Evolutionary conservation across 2,113 vertebrate genomes (phyloP).

Genomic region (Rhagologus leucostigma): DNA sequence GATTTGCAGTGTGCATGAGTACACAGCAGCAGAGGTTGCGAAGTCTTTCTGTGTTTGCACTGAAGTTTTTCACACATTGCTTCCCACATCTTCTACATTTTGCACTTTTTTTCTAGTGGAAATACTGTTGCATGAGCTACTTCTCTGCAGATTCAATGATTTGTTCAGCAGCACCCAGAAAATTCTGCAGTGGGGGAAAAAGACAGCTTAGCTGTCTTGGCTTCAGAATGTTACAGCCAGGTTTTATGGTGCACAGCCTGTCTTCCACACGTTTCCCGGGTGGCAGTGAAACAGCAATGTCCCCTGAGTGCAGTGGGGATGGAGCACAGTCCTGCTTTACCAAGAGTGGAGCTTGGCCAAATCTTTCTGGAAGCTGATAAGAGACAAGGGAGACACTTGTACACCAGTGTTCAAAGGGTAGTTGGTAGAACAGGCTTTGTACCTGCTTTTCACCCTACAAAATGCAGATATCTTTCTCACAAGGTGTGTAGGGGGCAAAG

Average conservation of each 20-base stretch:
- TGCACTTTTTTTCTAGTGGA: background rate
- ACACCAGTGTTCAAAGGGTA: background rate
- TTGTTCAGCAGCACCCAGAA: background rate
- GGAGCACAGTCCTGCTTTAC: background rate
- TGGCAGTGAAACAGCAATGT: background rate
- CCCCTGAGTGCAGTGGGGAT: background rate
- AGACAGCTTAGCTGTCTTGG: background rate
- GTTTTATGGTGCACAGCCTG: background rate
- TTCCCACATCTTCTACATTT: background rate
- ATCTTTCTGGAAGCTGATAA: background rate
- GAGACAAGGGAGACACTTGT: background rate
- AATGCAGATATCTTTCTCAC: background rate
- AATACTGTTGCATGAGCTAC: background rate
- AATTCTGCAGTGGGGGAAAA: background rate
- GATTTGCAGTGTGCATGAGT: background rate
- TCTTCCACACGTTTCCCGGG: background rate
- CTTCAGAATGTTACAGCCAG: background rate
- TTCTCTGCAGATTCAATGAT: background rate
- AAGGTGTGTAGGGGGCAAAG: background rate
- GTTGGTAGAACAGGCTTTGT: background rate
- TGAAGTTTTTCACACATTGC: background rate
- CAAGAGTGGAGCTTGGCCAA: background rate
- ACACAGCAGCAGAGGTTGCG: background rate
- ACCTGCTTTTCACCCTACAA: accelerated
- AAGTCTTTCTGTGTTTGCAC: background rate